phyloP scores from a whole-genome alignment of 2,113 vertebrate species.

The Mionectes macconnelli region DNA sequence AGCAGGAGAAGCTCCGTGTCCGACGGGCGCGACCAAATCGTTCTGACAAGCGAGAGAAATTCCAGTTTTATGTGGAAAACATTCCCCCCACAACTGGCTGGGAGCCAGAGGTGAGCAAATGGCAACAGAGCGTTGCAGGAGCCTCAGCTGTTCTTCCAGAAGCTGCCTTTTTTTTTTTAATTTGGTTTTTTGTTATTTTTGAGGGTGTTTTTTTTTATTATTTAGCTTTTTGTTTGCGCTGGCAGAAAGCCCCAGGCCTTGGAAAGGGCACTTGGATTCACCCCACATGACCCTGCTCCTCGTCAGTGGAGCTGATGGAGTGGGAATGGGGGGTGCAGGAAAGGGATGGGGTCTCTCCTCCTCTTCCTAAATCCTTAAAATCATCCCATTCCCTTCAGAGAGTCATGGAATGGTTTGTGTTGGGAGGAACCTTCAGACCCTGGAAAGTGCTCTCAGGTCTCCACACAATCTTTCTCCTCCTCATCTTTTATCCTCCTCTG shows the following conservation, averaged over 20 bases:
- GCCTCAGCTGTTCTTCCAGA: conserved; percentile 36
- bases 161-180: background rate
- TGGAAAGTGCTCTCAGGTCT: background rate
- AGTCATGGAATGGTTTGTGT: background rate
- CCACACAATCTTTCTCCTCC: background rate
- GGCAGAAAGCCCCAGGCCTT: background rate
- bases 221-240: background rate
- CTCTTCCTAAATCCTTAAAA: background rate
- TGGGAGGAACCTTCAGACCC: background rate
- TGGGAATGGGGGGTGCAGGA: background rate
- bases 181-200: background rate
- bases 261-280: background rate
- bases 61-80: background rate
- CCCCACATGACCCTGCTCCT: background rate
- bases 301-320: background rate
- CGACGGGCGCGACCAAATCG: background rate
- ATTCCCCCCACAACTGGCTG: background rate
- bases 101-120: conserved; percentile 29
- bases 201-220: background rate
- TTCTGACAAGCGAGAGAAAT: conserved; percentile 50
- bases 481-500: background rate
- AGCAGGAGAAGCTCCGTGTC: background rate
- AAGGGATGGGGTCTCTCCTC: background rate
- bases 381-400: background rate
- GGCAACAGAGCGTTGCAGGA: background rate